phyloP scores from a whole-genome alignment of 2,113 vertebrate genomes.

The Pseudopipra pipra region DNA sequence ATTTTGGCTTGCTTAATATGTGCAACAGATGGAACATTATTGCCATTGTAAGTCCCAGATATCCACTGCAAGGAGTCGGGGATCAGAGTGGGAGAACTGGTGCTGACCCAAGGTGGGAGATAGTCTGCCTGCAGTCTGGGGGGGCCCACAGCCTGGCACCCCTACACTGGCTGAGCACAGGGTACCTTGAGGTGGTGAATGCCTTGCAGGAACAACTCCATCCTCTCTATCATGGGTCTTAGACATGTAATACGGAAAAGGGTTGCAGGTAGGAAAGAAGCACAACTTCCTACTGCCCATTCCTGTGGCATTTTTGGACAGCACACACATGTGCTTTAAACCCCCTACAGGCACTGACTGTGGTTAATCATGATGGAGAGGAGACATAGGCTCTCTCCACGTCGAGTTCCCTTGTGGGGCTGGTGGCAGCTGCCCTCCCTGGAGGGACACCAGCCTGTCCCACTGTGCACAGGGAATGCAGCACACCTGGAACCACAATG shows the following conservation, averaged over 20 bases:
- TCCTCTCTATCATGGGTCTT: background rate
- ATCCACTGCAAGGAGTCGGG: background rate
- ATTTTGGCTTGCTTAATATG: background rate
- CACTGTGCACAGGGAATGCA: background rate
- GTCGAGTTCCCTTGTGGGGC: background rate
- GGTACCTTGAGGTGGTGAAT: background rate
- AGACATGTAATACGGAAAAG: accelerated
- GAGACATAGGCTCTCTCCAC: background rate
- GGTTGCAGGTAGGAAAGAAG: background rate
- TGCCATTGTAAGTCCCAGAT: background rate
- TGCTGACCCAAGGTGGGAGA: background rate
- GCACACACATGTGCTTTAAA: background rate
- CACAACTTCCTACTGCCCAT: background rate
- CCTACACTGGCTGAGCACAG: accelerated
- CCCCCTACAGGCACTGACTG: accelerated
- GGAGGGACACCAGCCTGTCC: background rate
- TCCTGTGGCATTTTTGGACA: background rate
- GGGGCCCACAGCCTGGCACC: background rate
- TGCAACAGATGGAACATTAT: background rate
- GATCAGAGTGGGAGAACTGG: background rate
- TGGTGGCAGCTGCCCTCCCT: background rate
- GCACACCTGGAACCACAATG: background rate
- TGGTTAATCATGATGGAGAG: background rate
- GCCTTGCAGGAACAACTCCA: background rate
- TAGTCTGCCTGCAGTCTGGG: background rate